Percentiles rank a stretch among this genome's conserved stretches.
Evolutionary conservation across 1,140 invertebrate species (phyloP).

Genomic region (Oedothorax gibbosus): DNA sequence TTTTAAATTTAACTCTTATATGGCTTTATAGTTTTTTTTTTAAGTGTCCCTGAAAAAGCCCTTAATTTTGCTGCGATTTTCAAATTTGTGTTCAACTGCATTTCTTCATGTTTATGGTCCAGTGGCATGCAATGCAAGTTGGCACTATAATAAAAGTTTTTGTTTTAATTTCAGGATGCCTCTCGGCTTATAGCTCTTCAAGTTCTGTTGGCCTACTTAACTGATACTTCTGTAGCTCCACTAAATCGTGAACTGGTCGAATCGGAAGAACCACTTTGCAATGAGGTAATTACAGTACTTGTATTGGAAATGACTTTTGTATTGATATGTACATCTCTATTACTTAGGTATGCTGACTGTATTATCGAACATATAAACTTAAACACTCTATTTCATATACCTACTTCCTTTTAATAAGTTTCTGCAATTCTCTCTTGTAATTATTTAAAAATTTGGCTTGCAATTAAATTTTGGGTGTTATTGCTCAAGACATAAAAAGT

Average conservation of each 20-base stretch:
- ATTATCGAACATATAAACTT: neutral
- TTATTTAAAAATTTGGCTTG: no score
- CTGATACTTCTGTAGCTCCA: constrained; percentile 85
- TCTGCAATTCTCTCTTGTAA: no score
- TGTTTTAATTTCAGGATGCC: constrained; percentile 65
- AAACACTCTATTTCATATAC: neutral
- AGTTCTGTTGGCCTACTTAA: constrained; percentile 85
- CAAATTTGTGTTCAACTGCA: neutral
- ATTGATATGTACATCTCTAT: no score
- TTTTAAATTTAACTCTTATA: neutral
- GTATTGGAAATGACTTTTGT: constrained; percentile 26
- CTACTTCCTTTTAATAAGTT: no score
- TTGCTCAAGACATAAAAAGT: neutral
- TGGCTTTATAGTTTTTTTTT: neutral
- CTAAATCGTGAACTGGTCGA: constrained; percentile 88
- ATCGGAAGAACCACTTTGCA: constrained; percentile 83
- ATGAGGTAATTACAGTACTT: constrained; percentile 80
- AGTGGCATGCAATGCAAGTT: no score
- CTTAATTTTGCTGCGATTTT: neutral
- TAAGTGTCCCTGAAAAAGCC: neutral
- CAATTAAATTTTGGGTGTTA: neutral
- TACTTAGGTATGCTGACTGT: no score
- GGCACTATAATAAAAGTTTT: no score
- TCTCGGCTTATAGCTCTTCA: constrained; percentile 74
- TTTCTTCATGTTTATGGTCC: neutral